Conservation (phyloP, 2,113 vertebrate species). For the Talpa occidentalis region DNA sequence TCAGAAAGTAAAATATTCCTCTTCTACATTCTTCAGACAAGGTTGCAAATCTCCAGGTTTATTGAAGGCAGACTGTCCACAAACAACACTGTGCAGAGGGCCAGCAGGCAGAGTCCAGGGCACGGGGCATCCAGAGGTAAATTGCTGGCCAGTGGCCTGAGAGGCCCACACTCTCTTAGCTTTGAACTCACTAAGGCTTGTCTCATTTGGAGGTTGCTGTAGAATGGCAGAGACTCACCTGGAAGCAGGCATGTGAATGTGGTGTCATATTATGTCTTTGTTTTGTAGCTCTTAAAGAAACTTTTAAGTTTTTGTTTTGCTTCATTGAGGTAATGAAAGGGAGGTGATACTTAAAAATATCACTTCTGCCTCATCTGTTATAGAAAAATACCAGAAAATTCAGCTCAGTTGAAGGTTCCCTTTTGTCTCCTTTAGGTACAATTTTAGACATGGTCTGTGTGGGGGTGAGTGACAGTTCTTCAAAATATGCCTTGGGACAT, state of each 20-base stretch:
- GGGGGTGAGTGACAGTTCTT: neutral
- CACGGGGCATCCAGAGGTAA: neutral
- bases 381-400: slow-evolving; percentile 3
- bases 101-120: neutral
- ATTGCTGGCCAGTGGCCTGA: neutral
- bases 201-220: neutral
- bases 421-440: neutral
- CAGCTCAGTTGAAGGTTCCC: neutral
- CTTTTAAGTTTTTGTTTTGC: neutral
- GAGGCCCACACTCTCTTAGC: neutral
- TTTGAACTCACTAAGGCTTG: neutral
- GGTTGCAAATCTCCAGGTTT: neutral
- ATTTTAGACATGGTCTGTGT: neutral
- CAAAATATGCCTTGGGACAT: neutral
- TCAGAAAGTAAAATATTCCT: neutral
- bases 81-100: neutral
- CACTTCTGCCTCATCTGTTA: neutral
- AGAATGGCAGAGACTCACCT: neutral
- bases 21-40: neutral
- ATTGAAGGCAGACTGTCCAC: neutral
- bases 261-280: neutral
- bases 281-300: neutral
- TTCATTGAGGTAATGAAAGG: neutral
- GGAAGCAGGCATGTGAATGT: neutral
- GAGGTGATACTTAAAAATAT: neutral